Evolutionary conservation across 2,113 vertebrate genomes (phyloP).

Genomic region (Charina bottae): DNA sequence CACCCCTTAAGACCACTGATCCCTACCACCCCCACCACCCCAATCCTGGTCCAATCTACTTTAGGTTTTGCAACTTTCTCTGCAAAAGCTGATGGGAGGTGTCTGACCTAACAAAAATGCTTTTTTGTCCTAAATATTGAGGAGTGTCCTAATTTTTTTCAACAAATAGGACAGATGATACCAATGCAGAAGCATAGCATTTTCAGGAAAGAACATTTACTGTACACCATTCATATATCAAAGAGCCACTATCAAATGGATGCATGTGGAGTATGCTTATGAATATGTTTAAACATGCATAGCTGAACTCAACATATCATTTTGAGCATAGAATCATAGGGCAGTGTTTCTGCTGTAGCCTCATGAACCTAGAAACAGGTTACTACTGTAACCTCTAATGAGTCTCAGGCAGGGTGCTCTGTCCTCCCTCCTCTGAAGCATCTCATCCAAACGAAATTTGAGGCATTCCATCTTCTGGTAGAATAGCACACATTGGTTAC

Average conservation of each 20-base stretch:
- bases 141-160: not conserved
- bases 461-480: not conserved
- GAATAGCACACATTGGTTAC: not conserved
- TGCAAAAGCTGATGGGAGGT: not conserved
- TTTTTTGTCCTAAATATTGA: not conserved
- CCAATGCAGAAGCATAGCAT: not conserved
- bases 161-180: not conserved
- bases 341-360: not conserved
- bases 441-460: not conserved
- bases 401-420: not conserved
- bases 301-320: not conserved
- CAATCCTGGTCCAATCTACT: not conserved
- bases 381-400: not conserved
- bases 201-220: not conserved
- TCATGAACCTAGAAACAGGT: not conserved
- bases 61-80: not conserved
- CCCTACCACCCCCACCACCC: not conserved
- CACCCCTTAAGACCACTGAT: not conserved
- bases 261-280: not conserved
- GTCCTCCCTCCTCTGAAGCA: not conserved
- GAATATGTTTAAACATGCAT: not conserved
- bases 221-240: not conserved
- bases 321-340: not conserved
- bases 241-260: not conserved
- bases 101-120: not conserved